These are phyloP conservation scores for Atractosteus spatula DNA, from an alignment of 2,113 vertebrate species.

Conservation along the genomic window DNA sequence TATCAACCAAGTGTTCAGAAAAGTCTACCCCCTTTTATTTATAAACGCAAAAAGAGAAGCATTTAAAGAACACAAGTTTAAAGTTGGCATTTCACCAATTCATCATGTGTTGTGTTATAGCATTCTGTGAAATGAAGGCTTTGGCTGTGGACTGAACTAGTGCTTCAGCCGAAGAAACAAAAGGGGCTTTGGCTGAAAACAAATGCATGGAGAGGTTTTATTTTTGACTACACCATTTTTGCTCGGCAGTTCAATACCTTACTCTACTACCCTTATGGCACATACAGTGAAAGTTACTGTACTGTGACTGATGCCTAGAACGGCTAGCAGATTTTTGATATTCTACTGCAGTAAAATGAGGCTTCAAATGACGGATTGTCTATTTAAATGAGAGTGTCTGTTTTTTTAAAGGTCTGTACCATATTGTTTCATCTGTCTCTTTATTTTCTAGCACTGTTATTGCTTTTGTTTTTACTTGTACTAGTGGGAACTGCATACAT, in stretches of 20 bases:
- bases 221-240: not conserved
- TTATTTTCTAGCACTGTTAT: not conserved
- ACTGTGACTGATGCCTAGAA: not conserved
- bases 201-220: too few relatives aligned
- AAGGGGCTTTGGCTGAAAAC: too few relatives aligned
- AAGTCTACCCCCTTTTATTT: too few relatives aligned
- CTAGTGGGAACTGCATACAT: slow-evolving; percentile 1
- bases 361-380: not conserved
- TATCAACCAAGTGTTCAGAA: too few relatives aligned
- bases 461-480: not conserved
- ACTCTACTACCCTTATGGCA: not conserved
- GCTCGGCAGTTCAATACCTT: not conserved
- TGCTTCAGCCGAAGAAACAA: too few relatives aligned
- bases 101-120: too few relatives aligned
- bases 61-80: too few relatives aligned
- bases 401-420: not conserved
- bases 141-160: too few relatives aligned
- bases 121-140: too few relatives aligned
- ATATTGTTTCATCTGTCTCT: not conserved
- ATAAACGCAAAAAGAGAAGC: too few relatives aligned
- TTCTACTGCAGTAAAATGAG: not conserved
- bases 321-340: not conserved
- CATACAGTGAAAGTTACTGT: not conserved
- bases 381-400: slow-evolving; percentile 1
- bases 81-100: too few relatives aligned